Conservation (phyloP, 2,113 vertebrate species). For the Chrysemys picta region DNA sequence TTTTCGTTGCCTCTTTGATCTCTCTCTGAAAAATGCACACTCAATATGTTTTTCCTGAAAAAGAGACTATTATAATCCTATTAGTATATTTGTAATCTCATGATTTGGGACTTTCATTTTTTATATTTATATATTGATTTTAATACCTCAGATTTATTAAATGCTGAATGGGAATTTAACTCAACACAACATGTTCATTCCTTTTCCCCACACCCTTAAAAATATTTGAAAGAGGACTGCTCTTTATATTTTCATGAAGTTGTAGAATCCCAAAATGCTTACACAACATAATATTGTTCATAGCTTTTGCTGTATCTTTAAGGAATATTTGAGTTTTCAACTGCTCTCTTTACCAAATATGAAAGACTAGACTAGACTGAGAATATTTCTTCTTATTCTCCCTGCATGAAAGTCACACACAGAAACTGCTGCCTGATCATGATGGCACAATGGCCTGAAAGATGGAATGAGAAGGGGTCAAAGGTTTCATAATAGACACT, state of each 20-base stretch:
- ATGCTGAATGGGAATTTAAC: not conserved
- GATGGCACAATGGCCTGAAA: no score
- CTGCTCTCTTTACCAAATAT: not conserved
- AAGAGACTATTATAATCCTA: not conserved
- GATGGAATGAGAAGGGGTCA: not conserved
- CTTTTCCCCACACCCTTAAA: not conserved
- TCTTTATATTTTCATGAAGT: not conserved
- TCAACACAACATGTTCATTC: not conserved
- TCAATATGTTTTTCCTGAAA: not conserved
- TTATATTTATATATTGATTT: not conserved
- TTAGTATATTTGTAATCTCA: not conserved
- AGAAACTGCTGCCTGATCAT: not conserved
- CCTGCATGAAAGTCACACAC: not conserved
- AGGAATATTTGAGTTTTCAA: not conserved
- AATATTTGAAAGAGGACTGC: not conserved
- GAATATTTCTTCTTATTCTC: not conserved
- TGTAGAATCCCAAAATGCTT: not conserved
- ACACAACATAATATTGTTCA: fast-evolving
- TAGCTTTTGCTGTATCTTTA: not conserved
- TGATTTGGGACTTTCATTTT: not conserved
- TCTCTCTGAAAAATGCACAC: not conserved
- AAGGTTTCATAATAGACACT: not conserved
- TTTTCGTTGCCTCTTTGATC: not conserved
- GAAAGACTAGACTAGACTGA: not conserved
- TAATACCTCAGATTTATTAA: not conserved